Conservation (phyloP, 2,888 invertebrate species). For the Epinotia demarniana region DNA sequence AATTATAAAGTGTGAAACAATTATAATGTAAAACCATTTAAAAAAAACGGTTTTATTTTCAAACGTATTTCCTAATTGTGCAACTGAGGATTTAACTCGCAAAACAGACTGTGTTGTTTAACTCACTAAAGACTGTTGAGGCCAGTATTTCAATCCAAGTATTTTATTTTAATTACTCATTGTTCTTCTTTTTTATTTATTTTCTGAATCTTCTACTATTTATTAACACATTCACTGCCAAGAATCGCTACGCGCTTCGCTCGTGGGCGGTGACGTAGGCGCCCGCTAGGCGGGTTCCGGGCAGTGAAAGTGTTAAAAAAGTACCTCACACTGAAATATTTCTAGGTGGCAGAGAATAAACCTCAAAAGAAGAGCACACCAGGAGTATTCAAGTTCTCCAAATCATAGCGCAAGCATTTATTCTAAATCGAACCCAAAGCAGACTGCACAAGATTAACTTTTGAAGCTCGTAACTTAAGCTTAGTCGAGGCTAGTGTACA, state of each 20-base stretch:
- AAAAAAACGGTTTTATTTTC: too few species aligned
- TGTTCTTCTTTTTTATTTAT: background rate
- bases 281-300: too few species aligned
- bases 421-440: conserved; percentile 48
- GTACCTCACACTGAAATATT: conserved; percentile 43
- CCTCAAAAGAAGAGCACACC: conserved; percentile 86
- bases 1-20: too few species aligned
- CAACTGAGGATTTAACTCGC: background rate
- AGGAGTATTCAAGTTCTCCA: conserved; percentile 87
- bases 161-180: background rate
- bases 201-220: background rate
- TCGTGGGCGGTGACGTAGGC: too few species aligned
- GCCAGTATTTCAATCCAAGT: background rate
- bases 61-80: too few species aligned
- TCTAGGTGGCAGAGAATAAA: conserved; percentile 86
- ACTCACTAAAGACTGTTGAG: background rate
- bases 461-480: conserved; percentile 34
- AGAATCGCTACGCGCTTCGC: too few species aligned
- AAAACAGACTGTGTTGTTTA: background rate
- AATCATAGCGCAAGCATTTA: conserved; percentile 72
- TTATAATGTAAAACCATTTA: too few species aligned
- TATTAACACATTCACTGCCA: background rate
- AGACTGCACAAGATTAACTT: conserved; percentile 47
- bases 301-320: too few species aligned
- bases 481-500: conserved; percentile 31